Conservation (phyloP, 2,113 vertebrate genomes). For the Clupea harengus region DNA sequence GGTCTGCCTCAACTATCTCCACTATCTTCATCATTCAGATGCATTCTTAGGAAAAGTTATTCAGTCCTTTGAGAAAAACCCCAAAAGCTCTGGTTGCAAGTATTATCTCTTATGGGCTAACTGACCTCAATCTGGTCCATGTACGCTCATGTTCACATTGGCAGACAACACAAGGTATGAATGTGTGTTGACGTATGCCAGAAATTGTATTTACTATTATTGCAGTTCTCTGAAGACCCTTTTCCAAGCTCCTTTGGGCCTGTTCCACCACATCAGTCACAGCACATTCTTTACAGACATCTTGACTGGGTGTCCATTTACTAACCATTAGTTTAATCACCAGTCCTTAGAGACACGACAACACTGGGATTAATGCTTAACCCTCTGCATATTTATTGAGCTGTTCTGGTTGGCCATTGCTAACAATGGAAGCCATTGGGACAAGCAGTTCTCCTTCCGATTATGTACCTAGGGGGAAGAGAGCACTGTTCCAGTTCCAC, state of each 20-base stretch:
- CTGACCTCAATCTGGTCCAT: no score
- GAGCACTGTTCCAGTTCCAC: not conserved
- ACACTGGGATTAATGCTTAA: conserved; percentile 11
- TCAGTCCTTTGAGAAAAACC: no score
- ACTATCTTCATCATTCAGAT: no score
- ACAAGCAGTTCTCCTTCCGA: not conserved
- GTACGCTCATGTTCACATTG: no score
- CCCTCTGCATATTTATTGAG: not conserved
- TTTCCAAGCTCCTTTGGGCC: not conserved
- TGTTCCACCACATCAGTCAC: not conserved
- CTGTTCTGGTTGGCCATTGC: not conserved
- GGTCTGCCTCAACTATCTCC: no score
- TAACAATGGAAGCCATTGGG: not conserved
- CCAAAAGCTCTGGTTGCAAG: no score
- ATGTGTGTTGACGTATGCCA: no score
- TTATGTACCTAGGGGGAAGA: not conserved
- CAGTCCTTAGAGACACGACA: not conserved
- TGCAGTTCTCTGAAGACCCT: no score
- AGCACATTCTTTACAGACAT: not conserved
- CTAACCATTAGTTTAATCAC: not conserved
- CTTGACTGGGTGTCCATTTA: not conserved
- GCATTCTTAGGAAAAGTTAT: no score
- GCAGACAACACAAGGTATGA: no score
- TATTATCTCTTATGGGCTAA: no score
- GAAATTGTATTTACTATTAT: no score